Evolutionary conservation across 2,113 vertebrate species (phyloP).

Genomic region (Thamnaconus septentrionalis): DNA sequence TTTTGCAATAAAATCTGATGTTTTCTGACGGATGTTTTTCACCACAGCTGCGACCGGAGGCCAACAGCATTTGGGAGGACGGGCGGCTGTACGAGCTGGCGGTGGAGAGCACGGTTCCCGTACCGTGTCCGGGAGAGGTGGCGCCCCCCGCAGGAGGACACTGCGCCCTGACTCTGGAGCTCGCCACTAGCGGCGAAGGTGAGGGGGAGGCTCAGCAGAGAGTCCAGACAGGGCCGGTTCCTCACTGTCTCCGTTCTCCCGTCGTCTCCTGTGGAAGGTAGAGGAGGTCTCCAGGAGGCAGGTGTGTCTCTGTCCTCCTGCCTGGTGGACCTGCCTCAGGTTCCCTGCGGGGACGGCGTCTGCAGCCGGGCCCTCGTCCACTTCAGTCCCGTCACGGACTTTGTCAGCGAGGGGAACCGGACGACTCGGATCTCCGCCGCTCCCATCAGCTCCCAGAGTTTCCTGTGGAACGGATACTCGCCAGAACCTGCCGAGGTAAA

Average conservation of each 20-base stretch:
- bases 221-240: too few species aligned
- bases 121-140: constrained; percentile 73
- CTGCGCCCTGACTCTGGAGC: constrained; percentile 80
- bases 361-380: constrained; percentile 76
- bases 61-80: constrained; percentile 80
- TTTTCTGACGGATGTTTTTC: neutral
- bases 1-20: too few species aligned
- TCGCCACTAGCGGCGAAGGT: constrained; percentile 81
- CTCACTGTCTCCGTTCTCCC: too few species aligned
- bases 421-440: constrained; percentile 73
- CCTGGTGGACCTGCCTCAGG: constrained; percentile 74
- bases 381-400: constrained; percentile 82
- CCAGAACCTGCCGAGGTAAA: constrained; percentile 81
- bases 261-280: constrained; percentile 31
- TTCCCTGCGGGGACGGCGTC: constrained; percentile 70
- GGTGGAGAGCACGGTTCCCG: constrained; percentile 84
- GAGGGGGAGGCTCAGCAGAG: constrained; percentile 18
- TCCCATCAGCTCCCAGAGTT: constrained; percentile 76
- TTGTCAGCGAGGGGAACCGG: constrained; percentile 80
- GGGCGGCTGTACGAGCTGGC: constrained; percentile 77
- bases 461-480: constrained; percentile 85
- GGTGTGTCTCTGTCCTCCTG: constrained; percentile 88
- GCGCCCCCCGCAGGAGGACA: constrained; percentile 55
- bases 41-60: constrained; percentile 79
- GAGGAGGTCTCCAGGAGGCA: constrained; percentile 57